Evolutionary conservation across 2,888 invertebrate genomes (phyloP).

Genomic region (Hirtodrosophila duncani): DNA sequence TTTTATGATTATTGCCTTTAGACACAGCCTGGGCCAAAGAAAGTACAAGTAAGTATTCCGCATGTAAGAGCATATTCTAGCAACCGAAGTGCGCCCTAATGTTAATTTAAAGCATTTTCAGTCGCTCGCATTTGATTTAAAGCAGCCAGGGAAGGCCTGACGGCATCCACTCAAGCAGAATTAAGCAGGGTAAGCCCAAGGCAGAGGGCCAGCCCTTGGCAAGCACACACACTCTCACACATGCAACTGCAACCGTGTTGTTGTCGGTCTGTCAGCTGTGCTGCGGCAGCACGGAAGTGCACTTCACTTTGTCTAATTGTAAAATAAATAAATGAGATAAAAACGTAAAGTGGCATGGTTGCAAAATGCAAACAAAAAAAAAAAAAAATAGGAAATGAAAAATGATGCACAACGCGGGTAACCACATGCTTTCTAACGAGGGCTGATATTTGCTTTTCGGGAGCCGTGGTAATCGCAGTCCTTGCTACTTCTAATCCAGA

Average conservation of each 20-base stretch:
- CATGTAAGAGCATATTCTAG: slow-evolving; percentile 32
- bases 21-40: slow-evolving; percentile 26
- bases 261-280: slow-evolving; percentile 13
- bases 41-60: slow-evolving; percentile 19
- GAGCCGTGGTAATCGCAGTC: no score
- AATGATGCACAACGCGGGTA: slow-evolving; percentile 34
- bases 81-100: slow-evolving; percentile 44
- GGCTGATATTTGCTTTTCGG: neutral
- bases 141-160: slow-evolving; percentile 23
- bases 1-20: slow-evolving; percentile 62
- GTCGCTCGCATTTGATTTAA: slow-evolving; percentile 52
- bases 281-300: slow-evolving; percentile 28
- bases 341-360: slow-evolving; percentile 42
- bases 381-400: slow-evolving; percentile 56
- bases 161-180: no score
- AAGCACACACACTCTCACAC: slow-evolving; percentile 6
- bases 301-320: slow-evolving; percentile 69
- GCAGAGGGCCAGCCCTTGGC: neutral
- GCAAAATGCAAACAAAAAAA: slow-evolving; percentile 41
- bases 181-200: neutral
- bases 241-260: slow-evolving; percentile 20
- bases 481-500: no score
- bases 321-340: slow-evolving; percentile 68
- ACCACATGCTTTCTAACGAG: slow-evolving; percentile 24
- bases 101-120: slow-evolving; percentile 57